phyloP scores from a whole-genome alignment of 1,140 invertebrate genomes.

The Macrotrachela quadricornifera region DNA sequence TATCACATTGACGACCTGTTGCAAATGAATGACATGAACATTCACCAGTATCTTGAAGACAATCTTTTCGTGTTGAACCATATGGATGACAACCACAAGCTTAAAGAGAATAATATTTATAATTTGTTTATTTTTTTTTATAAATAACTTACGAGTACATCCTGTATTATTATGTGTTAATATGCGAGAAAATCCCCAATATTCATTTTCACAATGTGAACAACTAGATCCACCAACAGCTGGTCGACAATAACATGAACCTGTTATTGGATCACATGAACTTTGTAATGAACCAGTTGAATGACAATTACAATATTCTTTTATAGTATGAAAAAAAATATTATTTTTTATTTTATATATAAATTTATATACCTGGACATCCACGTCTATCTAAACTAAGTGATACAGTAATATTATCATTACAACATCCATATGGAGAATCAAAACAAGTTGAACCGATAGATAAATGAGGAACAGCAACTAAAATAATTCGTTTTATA shows the following conservation, averaged over 20 bases:
- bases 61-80: no score
- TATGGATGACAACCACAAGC: no score
- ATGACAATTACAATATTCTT: constrained; percentile 6
- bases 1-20: no score
- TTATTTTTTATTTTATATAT: not conserved
- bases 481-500: no score
- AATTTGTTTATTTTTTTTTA: no score
- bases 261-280: constrained; percentile 4
- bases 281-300: constrained; percentile 1
- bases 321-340: no score
- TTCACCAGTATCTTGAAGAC: no score
- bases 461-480: no score
- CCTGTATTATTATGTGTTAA: no score
- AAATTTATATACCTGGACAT: not conserved
- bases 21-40: no score
- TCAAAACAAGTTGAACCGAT: not conserved
- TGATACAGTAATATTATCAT: not conserved
- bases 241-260: constrained; percentile 3
- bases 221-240: constrained; percentile 1
- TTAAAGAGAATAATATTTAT: no score
- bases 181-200: not conserved
- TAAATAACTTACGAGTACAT: no score
- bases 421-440: constrained; percentile 2
- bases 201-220: not conserved
- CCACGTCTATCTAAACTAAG: not conserved